Conservation (phyloP, 2,888 invertebrate genomes). For the Dryomyza anilis region DNA sequence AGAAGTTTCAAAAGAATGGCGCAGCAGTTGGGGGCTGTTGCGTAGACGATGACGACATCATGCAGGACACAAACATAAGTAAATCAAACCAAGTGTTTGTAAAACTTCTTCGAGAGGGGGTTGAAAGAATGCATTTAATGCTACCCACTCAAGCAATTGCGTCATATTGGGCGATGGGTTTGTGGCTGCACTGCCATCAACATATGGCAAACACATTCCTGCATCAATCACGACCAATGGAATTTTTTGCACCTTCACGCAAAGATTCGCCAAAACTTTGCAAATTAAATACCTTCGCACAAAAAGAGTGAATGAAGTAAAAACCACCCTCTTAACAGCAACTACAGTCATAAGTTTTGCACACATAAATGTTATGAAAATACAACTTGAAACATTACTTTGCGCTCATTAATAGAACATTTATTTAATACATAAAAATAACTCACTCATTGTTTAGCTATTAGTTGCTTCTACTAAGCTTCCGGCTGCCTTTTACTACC, state of each 20-base stretch:
- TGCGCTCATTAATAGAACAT: neutral
- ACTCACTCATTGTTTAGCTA: constrained; percentile 18
- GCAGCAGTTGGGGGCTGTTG: neutral
- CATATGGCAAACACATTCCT: constrained; percentile 4
- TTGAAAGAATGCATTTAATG: neutral
- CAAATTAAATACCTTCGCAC: no score
- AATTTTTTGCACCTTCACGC: no score
- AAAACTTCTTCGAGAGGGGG: neutral
- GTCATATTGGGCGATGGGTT: neutral
- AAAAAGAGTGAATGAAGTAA: no score
- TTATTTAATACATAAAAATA: neutral
- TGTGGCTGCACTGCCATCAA: neutral
- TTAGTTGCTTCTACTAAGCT: neutral
- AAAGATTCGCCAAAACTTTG: no score
- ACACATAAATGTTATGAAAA: no score
- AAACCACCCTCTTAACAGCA: no score
- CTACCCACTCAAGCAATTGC: neutral
- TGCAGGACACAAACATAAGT: constrained; percentile 15
- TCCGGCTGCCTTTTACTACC: neutral
- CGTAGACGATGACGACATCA: constrained; percentile 10
- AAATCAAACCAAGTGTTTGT: neutral
- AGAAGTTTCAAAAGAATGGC: neutral
- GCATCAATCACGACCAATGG: no score
- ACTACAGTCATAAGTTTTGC: no score
- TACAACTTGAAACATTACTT: no score